A percentile compares a stretch with the other conserved stretches of the same genome.
These are phyloP conservation scores for Actinemys pallida DNA, from an alignment of 2,113 vertebrate species.

Conservation along the genomic window DNA sequence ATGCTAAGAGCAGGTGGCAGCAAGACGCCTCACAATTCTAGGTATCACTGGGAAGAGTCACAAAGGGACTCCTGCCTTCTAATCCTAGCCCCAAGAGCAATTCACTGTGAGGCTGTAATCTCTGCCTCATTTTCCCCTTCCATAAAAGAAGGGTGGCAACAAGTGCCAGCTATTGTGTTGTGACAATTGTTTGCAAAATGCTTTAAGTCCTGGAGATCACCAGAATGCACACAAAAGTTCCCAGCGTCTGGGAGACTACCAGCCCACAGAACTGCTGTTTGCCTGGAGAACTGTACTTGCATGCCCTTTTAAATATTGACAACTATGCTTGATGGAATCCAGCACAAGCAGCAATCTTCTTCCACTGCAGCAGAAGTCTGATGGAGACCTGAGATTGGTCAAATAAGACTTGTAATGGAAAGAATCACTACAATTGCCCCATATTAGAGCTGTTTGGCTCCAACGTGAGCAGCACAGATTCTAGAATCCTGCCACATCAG, in stretches of 20 bases:
- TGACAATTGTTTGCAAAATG: no score
- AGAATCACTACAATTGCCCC: background rate
- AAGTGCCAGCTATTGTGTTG: background rate
- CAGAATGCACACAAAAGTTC: background rate
- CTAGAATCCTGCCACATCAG: constrained; percentile 58
- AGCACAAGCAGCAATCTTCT: background rate
- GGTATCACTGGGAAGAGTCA: no score
- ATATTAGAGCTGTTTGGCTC: background rate
- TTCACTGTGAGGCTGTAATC: background rate
- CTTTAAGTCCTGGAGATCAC: background rate
- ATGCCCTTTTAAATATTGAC: background rate
- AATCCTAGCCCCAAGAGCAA: background rate
- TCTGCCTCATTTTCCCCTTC: background rate
- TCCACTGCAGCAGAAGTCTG: background rate
- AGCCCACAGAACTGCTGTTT: background rate
- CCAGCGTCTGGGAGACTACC: background rate
- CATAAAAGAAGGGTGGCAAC: background rate
- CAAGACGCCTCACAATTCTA: no score
- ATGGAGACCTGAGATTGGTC: background rate
- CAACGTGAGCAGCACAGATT: constrained; percentile 44
- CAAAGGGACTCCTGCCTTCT: background rate
- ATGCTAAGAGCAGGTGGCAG: background rate
- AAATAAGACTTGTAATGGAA: background rate
- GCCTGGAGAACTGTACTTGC: accelerated
- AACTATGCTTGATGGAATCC: background rate